phyloP scores from a whole-genome alignment of 2,888 invertebrate species.

The Polydrusus cervinus region DNA sequence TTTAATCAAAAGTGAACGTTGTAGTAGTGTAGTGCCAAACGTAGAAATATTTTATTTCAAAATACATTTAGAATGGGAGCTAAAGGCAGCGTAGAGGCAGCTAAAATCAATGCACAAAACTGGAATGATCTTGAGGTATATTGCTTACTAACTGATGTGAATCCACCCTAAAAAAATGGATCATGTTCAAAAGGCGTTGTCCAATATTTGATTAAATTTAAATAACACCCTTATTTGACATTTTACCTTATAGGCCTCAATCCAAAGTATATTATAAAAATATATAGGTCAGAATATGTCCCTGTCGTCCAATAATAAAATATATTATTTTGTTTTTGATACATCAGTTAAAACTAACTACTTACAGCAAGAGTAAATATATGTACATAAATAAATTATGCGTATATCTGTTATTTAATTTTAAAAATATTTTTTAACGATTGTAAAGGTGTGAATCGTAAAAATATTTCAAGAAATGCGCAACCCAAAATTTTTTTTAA shows the following conservation, averaged over 20 bases:
- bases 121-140: conserved; percentile 84
- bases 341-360: too few relatives aligned
- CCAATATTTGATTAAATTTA: conserved; percentile 1
- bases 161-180: not conserved
- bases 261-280: not conserved
- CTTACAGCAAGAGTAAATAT: too few relatives aligned
- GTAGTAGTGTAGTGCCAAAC: conserved; percentile 33
- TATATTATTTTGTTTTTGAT: too few relatives aligned
- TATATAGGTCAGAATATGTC: not conserved
- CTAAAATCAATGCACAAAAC: conserved; percentile 85
- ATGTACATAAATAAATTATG: too few relatives aligned
- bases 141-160: not conserved
- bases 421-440: too few relatives aligned
- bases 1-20: conserved; percentile 16
- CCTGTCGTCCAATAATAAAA: too few relatives aligned
- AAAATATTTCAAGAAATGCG: too few relatives aligned
- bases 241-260: too few relatives aligned
- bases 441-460: too few relatives aligned
- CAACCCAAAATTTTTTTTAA: too few relatives aligned
- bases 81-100: conserved; percentile 88
- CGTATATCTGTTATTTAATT: too few relatives aligned
- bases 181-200: conserved; percentile 5
- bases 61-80: conserved; percentile 78
- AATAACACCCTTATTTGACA: not conserved
- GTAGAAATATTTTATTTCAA: conserved; percentile 25